Evolutionary conservation across 2,113 vertebrate genomes (phyloP).

Genomic region (Procavia capensis): DNA sequence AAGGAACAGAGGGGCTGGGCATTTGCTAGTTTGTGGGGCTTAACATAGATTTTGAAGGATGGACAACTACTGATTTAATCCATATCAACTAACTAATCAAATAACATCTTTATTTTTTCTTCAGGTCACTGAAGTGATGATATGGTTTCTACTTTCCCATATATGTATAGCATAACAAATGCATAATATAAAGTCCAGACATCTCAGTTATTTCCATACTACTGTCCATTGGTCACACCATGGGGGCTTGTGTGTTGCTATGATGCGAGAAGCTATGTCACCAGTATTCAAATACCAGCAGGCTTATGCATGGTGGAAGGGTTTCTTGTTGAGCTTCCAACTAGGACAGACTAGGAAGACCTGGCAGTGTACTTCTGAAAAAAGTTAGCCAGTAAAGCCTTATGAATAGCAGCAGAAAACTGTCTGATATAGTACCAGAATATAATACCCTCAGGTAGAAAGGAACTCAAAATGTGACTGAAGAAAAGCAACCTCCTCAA

Average conservation of each 20-base stretch:
- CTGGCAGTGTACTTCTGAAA: no score
- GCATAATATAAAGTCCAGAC: neutral
- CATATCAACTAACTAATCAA: neutral
- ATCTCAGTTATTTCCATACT: constrained; percentile 27
- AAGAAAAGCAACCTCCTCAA: no score
- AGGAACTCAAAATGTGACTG: neutral
- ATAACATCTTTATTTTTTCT: neutral
- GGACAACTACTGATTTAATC: neutral
- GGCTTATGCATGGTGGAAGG: no score
- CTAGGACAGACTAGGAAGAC: no score
- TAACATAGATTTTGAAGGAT: neutral
- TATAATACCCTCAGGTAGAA: neutral
- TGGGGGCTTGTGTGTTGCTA: no score
- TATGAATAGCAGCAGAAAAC: no score
- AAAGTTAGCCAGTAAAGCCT: no score
- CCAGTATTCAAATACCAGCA: no score
- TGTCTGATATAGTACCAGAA: no score
- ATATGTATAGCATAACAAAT: neutral
- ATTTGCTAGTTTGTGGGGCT: neutral
- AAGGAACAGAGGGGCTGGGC: neutral
- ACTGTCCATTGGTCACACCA: neutral
- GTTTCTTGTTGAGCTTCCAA: no score
- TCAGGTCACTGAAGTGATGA: neutral
- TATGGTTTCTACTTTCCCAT: neutral
- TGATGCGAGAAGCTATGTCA: no score